Evolutionary conservation across 2,888 invertebrate genomes (phyloP).

Genomic region (Gandaritis pyraliata): DNA sequence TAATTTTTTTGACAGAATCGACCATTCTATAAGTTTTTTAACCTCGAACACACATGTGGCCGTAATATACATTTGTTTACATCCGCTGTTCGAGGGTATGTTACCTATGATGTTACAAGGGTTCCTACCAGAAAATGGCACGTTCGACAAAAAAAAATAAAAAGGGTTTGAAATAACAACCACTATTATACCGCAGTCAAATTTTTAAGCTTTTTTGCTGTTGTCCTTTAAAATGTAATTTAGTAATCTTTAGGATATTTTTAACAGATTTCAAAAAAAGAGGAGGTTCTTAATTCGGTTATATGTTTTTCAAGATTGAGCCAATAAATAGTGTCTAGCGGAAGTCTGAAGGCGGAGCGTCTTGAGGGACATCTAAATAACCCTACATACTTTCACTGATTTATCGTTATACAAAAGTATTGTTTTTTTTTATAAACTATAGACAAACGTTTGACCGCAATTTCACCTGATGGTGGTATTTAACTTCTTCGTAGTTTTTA

Average conservation of each 20-base stretch:
- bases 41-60: constrained; percentile 70
- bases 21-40: constrained; percentile 61
- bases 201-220: background rate
- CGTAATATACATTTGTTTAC: constrained; percentile 74
- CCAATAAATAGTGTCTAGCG: too few species aligned
- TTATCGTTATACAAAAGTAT: too few species aligned
- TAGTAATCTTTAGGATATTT: background rate
- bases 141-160: constrained; percentile 29
- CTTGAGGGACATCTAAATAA: too few species aligned
- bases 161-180: constrained; percentile 30
- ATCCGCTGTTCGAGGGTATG: constrained; percentile 71
- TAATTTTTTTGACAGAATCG: constrained; percentile 51
- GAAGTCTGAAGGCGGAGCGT: too few species aligned
- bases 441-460: too few species aligned
- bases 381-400: too few species aligned
- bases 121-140: constrained; percentile 32
- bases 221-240: background rate
- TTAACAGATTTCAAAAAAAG: background rate
- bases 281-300: too few species aligned
- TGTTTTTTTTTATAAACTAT: too few species aligned
- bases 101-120: constrained; percentile 52
- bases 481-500: too few species aligned
- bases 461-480: too few species aligned
- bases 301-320: too few species aligned
- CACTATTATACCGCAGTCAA: background rate